Percentiles rank a stretch among this genome's conserved stretches.
Evolutionary conservation across 2,113 vertebrate species (phyloP).

Genomic region (Bos javanicus): DNA sequence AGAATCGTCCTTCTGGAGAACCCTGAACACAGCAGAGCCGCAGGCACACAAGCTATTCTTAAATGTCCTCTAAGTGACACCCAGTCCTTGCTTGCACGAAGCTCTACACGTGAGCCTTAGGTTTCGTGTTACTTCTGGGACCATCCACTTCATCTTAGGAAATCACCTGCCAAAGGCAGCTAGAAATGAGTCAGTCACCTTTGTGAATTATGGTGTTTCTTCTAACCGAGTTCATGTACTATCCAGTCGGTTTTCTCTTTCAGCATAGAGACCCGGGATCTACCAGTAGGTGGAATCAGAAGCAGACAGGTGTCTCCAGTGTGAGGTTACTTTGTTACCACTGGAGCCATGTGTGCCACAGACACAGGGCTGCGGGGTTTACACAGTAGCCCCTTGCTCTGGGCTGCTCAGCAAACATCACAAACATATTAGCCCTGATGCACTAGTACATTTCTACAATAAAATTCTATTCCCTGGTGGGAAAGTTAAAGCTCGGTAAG

Average conservation of each 20-base stretch:
- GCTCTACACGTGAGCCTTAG: rapidly evolving
- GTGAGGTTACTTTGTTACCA: background rate
- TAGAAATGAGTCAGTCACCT: background rate
- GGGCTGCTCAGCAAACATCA: background rate
- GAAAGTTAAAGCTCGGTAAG: background rate
- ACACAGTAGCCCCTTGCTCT: background rate
- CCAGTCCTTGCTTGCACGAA: background rate
- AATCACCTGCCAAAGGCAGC: background rate
- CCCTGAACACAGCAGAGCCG: background rate
- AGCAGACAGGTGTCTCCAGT: background rate
- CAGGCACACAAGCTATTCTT: background rate
- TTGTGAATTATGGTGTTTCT: background rate
- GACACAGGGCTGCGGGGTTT: background rate
- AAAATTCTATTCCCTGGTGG: background rate
- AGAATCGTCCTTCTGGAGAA: background rate
- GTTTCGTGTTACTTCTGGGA: background rate
- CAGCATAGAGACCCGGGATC: background rate
- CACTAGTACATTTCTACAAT: background rate
- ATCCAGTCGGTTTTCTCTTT: background rate
- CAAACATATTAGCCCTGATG: background rate
- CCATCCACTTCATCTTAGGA: background rate
- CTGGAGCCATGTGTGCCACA: background rate
- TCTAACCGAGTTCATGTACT: background rate
- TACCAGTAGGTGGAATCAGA: background rate
- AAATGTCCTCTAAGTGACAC: background rate